Conservation (phyloP, 1,140 invertebrate species). For the Hypothenemus hampei region DNA sequence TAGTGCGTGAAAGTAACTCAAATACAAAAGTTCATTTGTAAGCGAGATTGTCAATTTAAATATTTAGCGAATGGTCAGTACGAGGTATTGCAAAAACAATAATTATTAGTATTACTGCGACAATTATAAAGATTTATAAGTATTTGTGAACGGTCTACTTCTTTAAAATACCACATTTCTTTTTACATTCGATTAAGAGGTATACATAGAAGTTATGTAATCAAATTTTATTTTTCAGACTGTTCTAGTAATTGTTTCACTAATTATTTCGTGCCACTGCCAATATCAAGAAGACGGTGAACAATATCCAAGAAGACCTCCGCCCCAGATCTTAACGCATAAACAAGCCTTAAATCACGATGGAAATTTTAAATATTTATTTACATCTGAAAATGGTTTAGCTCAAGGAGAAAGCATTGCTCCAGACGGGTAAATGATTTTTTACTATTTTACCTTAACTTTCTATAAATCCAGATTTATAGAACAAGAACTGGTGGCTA, state of each 20-base stretch:
- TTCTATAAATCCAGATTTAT: neutral
- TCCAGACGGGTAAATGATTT: slow-evolving; percentile 51
- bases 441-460: neutral
- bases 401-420: slow-evolving; percentile 59
- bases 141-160: neutral
- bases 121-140: slow-evolving; percentile 2
- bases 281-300: slow-evolving; percentile 24
- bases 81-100: neutral
- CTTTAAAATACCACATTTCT: neutral
- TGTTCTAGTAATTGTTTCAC: neutral
- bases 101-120: neutral
- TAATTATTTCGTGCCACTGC: slow-evolving; percentile 13
- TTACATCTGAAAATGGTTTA: slow-evolving; percentile 61
- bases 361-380: slow-evolving; percentile 58
- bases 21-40: slow-evolving; percentile 1
- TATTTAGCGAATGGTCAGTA: neutral
- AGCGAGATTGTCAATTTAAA: neutral
- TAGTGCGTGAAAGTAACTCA: slow-evolving; percentile 15
- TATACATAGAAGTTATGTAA: too few relatives aligned
- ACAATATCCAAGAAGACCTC: slow-evolving; percentile 32
- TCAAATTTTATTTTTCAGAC: slow-evolving; percentile 9
- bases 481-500: slow-evolving; percentile 53
- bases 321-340: slow-evolving; percentile 42
- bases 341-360: slow-evolving; percentile 48
- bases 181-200: neutral